phyloP scores from a whole-genome alignment of 2,888 invertebrate species.

The Callyntrura guangdongensis region DNA sequence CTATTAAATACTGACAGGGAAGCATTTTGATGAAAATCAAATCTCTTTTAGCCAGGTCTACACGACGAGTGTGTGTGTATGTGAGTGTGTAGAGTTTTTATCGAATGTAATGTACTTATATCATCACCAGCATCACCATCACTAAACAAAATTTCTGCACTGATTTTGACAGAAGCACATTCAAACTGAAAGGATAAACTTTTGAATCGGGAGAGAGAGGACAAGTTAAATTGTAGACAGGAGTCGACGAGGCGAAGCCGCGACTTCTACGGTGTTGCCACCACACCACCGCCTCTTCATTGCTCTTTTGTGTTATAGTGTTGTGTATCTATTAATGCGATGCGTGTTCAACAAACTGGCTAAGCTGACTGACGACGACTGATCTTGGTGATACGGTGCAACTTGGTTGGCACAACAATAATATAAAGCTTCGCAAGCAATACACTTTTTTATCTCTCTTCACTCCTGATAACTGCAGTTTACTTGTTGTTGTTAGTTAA shows the following conservation, averaged over 20 bases:
- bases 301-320: conserved; percentile 60
- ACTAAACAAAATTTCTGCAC: conserved; percentile 57
- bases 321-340: conserved; percentile 68
- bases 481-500: conserved; percentile 69
- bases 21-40: conserved; percentile 36
- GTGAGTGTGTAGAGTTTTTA: conserved; percentile 10
- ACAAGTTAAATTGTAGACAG: conserved; percentile 63
- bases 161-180: conserved; percentile 68
- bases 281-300: conserved; percentile 65
- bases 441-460: conserved; percentile 52
- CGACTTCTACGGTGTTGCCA: conserved; percentile 73
- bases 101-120: conserved; percentile 20
- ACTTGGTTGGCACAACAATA: conserved; percentile 49
- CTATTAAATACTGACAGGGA: conserved; percentile 28
- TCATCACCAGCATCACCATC: conserved; percentile 20
- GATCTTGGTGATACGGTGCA: conserved; percentile 72
- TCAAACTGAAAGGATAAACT: conserved; percentile 50
- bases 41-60: conserved; percentile 29
- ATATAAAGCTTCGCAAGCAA: conserved; percentile 36
- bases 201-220: conserved; percentile 47
- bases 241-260: conserved; percentile 75
- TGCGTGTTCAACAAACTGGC: conserved; percentile 69
- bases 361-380: conserved; percentile 74
- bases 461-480: conserved; percentile 70
- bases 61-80: neutral